phyloP scores from a whole-genome alignment of 2,797 vertebrate species.

The Enteromius trimaculatus region DNA sequence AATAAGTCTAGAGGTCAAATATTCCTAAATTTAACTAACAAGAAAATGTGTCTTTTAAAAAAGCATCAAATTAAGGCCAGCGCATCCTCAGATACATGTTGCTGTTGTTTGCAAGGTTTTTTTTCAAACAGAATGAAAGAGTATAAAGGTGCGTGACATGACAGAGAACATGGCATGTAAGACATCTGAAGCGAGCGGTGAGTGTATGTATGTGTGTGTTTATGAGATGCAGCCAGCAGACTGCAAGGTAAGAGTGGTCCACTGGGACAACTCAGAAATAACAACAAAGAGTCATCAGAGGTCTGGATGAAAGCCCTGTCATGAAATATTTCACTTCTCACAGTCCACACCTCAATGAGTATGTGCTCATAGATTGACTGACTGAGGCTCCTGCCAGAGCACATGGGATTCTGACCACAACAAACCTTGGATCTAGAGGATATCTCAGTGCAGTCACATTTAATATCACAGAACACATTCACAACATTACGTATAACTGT shows the following conservation, averaged over 20 bases:
- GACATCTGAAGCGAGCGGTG: constrained; percentile 35
- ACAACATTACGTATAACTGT: background rate
- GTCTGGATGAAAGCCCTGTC: constrained; percentile 80
- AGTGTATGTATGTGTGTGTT: constrained; percentile 54
- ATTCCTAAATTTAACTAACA: background rate
- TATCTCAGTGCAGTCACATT: constrained; percentile 53
- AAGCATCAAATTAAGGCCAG: background rate
- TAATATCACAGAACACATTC: constrained; percentile 38
- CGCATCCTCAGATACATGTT: background rate
- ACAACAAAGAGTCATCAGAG: constrained; percentile 77
- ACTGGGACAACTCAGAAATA: constrained; percentile 79
- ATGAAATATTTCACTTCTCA: constrained; percentile 72
- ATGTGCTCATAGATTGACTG: constrained; percentile 53
- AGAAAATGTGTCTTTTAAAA: background rate
- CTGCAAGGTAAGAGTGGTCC: constrained; percentile 74
- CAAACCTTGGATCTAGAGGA: constrained; percentile 53
- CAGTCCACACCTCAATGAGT: constrained; percentile 67
- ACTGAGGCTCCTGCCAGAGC: constrained; percentile 65
- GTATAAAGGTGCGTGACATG: constrained; percentile 60
- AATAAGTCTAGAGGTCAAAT: background rate
- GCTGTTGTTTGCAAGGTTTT: background rate
- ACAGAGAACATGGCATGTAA: constrained; percentile 59
- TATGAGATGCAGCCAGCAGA: constrained; percentile 69
- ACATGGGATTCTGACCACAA: constrained; percentile 68
- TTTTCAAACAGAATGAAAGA: constrained; percentile 31